Evolutionary conservation across 2,797 vertebrate genomes (phyloP).

Genomic region (Anolis apletophallus): DNA sequence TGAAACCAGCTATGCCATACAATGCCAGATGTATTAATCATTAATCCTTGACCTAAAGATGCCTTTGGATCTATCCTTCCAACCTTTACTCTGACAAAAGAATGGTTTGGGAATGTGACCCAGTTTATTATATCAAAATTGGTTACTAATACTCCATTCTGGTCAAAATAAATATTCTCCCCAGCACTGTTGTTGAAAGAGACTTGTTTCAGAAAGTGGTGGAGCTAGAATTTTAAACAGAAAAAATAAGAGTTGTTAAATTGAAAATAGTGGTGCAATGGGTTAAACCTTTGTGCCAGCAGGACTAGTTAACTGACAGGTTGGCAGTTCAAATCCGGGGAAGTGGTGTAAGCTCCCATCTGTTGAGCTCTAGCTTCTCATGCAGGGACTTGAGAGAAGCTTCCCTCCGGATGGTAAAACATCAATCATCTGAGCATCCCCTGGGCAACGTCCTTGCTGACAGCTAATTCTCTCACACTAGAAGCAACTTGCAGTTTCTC

Average conservation of each 20-base stretch:
- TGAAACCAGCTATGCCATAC: conserved; percentile 4
- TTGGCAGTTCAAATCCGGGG: no score
- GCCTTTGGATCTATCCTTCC: background rate
- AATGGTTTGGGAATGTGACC: conserved; percentile 6
- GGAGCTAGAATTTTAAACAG: background rate
- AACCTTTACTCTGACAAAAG: background rate
- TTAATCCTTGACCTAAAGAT: background rate
- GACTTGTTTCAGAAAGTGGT: background rate
- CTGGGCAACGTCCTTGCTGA: no score
- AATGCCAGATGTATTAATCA: background rate
- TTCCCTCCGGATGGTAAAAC: no score
- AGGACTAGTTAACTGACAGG: no score
- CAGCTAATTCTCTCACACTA: no score
- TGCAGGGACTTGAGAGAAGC: no score
- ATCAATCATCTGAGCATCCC: no score
- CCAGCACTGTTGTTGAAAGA: conserved; percentile 29
- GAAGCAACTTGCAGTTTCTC: no score
- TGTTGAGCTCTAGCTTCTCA: no score
- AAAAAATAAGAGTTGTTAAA: background rate
- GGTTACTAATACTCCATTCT: background rate
- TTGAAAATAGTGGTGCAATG: background rate
- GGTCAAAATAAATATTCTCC: background rate
- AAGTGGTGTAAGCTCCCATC: no score
- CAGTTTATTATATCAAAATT: conserved; percentile 27
- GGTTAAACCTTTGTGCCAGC: no score